Conservation (phyloP, 2,797 vertebrate genomes). For the Labroides dimidiatus region DNA sequence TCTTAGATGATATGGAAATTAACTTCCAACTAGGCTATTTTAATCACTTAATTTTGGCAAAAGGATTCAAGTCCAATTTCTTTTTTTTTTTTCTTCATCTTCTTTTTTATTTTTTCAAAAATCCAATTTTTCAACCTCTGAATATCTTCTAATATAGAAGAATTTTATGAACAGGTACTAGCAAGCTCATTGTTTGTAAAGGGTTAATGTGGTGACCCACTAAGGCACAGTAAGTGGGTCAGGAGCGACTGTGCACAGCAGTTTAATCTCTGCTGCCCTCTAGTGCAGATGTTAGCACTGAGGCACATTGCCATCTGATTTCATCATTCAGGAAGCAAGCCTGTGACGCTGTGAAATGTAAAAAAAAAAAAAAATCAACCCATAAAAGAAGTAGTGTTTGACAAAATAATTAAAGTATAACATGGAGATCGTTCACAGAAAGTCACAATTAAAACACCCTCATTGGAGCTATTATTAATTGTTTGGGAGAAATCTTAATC, state of each 20-base stretch:
- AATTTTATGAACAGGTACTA: background rate
- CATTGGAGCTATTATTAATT: too few species aligned
- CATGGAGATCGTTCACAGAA: too few species aligned
- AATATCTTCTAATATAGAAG: background rate
- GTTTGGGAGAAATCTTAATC: too few species aligned
- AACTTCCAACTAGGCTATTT: too few species aligned
- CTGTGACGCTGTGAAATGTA: background rate
- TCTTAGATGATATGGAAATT: too few species aligned
- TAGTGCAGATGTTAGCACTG: background rate
- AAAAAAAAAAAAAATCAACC: background rate
- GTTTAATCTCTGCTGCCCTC: constrained; percentile 63
- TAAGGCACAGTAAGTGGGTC: constrained; percentile 23
- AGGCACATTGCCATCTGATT: background rate
- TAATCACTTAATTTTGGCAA: too few species aligned
- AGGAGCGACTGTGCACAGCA: background rate
- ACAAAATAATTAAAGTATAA: too few species aligned
- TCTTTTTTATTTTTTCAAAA: too few species aligned
- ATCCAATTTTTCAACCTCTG: background rate
- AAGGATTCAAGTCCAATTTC: background rate
- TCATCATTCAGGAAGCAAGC: background rate
- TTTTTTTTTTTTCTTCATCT: too few species aligned
- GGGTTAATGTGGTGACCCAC: constrained; percentile 21
- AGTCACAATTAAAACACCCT: too few species aligned
- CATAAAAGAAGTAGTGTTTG: background rate
- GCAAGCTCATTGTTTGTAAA: background rate